Base-by-base conservation (phyloP, 1,140 invertebrate species). In the Atta colombica region DNA sequence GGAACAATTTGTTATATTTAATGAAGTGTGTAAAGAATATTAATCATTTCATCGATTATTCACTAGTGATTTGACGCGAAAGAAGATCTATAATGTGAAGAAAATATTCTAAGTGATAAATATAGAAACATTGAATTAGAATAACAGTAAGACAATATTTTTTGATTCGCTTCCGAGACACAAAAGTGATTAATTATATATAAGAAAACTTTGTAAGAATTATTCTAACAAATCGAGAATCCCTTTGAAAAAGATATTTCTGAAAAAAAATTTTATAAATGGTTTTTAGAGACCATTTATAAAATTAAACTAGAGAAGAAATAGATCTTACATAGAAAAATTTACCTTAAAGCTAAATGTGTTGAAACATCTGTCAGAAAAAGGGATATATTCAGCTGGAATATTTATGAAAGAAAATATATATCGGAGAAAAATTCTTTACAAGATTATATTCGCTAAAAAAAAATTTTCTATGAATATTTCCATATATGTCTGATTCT, bases 11-110 rank as follows among this genome's bases (percentile, higher is more conserved):
- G 65, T 66, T 31, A 55, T 81, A 53, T 21, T 8, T n/a, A 49
- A 35, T 14, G n/a, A 18, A 31, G 7, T 25, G 25, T 35, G 25
- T 68, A 8, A 25, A 21, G 31, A 80, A 68, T 45, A 72, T 16
- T 58, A 61, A 82, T 74, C 60, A 21, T 35, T 60, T n/a, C 68
- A 31, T 1, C n/a, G 18, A 82, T 72, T 60, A 60, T 82, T n/a
- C 12, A 18, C 18, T 8, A 5, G 12, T 60, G 68, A 82, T 49
- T 82, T 39, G n/a, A 16, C 31, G 55, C 18, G 35, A 71, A 80
- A 7, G 49, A 81, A 69, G 58, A 39, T 61, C 2, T 61, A 8
- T 14, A 74, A 75, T 1, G 18, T 61, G 39, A 45, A 45, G 55
- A 84, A 74, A 21, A 18, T 45, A 12, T 49, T 60, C 58, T 58